Percentiles rank a stretch among this genome's conserved stretches.
phyloP scores from a whole-genome alignment of 1,140 invertebrate species.

The Microplitis mediator region DNA sequence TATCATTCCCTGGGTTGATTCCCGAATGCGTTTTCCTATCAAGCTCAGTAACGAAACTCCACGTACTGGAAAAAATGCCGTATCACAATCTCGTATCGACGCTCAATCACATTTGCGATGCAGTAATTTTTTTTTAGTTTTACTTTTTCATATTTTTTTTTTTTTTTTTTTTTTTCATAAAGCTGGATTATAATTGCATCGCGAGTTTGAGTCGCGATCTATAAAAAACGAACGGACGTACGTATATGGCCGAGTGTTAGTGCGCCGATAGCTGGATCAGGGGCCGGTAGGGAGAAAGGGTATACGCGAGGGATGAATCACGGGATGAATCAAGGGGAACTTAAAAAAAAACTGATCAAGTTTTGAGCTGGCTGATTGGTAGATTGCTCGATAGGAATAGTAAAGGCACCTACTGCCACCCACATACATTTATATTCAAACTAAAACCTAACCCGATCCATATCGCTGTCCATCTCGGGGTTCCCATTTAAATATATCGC shows the following conservation, averaged over 20 bases:
- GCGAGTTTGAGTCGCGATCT: conserved; percentile 52
- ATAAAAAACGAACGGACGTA: conserved; percentile 53
- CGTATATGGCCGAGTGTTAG: conserved; percentile 16
- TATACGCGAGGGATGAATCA: background rate
- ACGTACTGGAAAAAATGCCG: conserved; percentile 43
- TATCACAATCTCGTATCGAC: conserved; percentile 56
- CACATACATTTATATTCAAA: conserved; percentile 44
- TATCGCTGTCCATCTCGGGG: conserved; percentile 15
- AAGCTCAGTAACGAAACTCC: background rate
- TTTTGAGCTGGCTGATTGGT: conserved; percentile 63
- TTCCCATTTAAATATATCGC: conserved; percentile 5
- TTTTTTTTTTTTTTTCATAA: conserved; percentile 55
- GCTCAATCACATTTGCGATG: conserved; percentile 64
- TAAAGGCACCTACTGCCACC: conserved; percentile 20
- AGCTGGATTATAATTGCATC: conserved; percentile 64
- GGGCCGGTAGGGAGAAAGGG: conserved; percentile 21
- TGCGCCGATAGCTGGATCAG: conserved; percentile 14
- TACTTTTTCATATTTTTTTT: conserved; percentile 44
- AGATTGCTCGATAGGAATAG: conserved; percentile 40
- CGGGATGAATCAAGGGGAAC: conserved; percentile 13
- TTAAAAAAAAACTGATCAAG: conserved; percentile 45
- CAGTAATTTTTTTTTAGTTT: conserved; percentile 51
- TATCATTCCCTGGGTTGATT: too few relatives aligned
- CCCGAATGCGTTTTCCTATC: too few relatives aligned
- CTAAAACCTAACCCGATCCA: conserved; percentile 36